These are phyloP conservation scores for Molossus alvarezi DNA, from an alignment of 2,797 vertebrate species.

Conservation along the genomic window DNA sequence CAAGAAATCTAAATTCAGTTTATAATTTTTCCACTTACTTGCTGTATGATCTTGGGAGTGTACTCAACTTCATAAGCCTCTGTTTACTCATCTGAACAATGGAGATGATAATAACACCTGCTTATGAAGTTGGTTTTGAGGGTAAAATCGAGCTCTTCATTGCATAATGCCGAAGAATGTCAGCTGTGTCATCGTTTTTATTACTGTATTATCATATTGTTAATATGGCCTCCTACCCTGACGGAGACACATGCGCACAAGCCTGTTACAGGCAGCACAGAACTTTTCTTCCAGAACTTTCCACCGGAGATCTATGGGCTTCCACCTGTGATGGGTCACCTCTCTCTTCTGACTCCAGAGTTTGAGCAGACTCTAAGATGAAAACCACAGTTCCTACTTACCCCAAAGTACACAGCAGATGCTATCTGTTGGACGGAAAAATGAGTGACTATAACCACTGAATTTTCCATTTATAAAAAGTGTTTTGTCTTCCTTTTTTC, in stretches of 20 bases:
- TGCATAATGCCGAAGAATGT: fast-evolving
- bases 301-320: background rate
- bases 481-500: background rate
- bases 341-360: background rate
- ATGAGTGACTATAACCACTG: background rate
- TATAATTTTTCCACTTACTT: background rate
- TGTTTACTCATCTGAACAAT: constrained; percentile 1
- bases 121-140: background rate
- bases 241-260: background rate
- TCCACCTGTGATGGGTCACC: background rate
- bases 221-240: too few species aligned
- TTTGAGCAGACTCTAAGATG: background rate
- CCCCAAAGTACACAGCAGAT: background rate
- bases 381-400: background rate
- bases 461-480: background rate
- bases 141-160: background rate
- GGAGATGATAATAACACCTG: background rate
- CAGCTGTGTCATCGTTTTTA: background rate
- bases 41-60: background rate
- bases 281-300: background rate
- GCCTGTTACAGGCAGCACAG: background rate
- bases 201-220: background rate
- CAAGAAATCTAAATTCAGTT: background rate
- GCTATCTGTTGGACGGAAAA: background rate
- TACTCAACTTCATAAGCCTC: background rate